These are phyloP conservation scores for Sebastes cheni DNA, from an alignment of 2,797 vertebrate species.

Conservation along the genomic window DNA sequence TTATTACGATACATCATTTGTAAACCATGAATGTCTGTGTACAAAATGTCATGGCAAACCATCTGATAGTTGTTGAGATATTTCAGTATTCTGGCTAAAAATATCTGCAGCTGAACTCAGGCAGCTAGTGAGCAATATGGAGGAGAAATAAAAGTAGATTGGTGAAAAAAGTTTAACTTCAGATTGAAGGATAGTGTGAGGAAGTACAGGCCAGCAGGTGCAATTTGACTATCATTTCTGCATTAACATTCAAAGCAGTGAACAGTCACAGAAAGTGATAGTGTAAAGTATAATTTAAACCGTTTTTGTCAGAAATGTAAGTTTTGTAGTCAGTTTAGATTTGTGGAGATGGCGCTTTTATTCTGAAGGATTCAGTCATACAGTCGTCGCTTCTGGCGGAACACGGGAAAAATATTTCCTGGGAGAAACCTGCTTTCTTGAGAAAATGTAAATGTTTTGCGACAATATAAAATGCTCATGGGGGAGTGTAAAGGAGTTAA, in stretches of 20 bases:
- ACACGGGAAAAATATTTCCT: not conserved
- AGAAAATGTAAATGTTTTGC: not conserved
- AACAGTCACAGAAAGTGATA: not conserved
- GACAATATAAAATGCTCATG: not conserved
- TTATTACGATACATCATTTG: not conserved
- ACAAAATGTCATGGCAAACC: not conserved
- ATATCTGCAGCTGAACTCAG: not conserved
- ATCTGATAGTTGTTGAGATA: not conserved
- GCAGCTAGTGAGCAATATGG: not conserved
- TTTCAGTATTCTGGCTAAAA: not conserved
- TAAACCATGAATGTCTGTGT: not conserved
- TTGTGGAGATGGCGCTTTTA: not conserved
- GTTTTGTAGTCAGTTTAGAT: not conserved
- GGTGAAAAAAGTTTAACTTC: not conserved
- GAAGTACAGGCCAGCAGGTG: not conserved
- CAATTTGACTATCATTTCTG: not conserved
- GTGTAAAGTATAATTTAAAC: not conserved
- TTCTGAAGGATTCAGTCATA: not conserved
- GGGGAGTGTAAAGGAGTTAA: not conserved
- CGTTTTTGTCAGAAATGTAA: not conserved
- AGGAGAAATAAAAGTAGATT: not conserved
- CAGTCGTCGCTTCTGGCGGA: not conserved
- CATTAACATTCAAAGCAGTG: not conserved
- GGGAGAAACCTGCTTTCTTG: not conserved
- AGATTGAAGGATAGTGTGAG: not conserved